Base-by-base conservation (phyloP, 2,888 invertebrate species). In the Amorpha juglandis region DNA sequence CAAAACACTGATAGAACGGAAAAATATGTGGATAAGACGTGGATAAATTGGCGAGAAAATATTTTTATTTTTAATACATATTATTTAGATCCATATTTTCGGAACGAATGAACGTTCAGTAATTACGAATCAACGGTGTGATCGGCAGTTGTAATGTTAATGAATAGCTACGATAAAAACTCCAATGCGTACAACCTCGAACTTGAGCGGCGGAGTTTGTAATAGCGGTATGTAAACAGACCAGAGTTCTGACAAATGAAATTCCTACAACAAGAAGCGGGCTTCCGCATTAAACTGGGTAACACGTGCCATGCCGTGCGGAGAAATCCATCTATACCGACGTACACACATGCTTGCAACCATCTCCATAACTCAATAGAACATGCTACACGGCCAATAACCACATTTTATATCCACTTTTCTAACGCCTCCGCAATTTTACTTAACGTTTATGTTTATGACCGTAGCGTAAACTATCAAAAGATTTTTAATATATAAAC, bases 141-240 rank as follows among this genome's bases (percentile, higher is more conserved):
- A 45, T 33, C n/a, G 19, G 21, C n/a, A 47, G 52, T 55, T 48
- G 27, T n/a, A 42, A 16, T 58, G 12, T 35, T 55, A 58, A n/a
- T 38, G 42, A 58, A 58, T 38, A 48, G 48, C 27, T 16, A 63
- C n/a, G 27, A 48, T 47, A 45, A 48, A 47, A 63, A 45, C 47
- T 42, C 4, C 33, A 48, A 52, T 55, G 84, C 85, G 85, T 87
- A 89, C 81, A 85, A 91, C 92, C 92, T 88, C 90, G 91, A 91
- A 91, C 91, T 91, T 91, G 92, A 87, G 81, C 81, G 82, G 72
- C 78, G 79, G 79, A 80, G 82, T 77, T 52, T 62, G 58, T 75
- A 83, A 79, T 81, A 78, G 78, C 76, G 78, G 76, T 83, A 84
- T 83, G 87, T 89, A 91, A 91, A 91, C 89, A 91, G 78, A 78